Base-by-base conservation (phyloP, 2,888 invertebrate genomes). In the Brenthis daphne region DNA sequence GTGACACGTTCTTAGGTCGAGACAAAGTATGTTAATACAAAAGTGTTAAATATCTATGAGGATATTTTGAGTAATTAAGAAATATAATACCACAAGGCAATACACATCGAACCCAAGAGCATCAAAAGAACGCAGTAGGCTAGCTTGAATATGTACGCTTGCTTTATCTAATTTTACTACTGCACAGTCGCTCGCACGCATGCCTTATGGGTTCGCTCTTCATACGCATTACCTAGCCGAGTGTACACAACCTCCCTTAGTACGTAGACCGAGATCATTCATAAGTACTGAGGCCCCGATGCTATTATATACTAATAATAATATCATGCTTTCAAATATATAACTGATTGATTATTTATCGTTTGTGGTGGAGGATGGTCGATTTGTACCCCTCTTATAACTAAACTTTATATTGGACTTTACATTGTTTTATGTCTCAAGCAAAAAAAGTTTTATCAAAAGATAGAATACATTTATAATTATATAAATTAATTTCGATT, bases 111-210 rank as follows among this genome's bases (percentile, higher is more conserved):
- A 55, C 47, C 37, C 29, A n/a, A 56, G 29, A 64, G 47, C 55
- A 55, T 56, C 43, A 8, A 29, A 47, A 60, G 24, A 50, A 29
- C 60, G 60, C 50, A 50, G 29, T 60, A 50, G 60, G 60, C 60
- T 50, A 60, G 60, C 33, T 50, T 60, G 29, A 58, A 48, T 60
- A 60, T n/a, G 50, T 60, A 29, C 48, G 60, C 48, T 60, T 60
- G 60, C 60, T 60, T 60, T 60, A 29, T 72, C 56, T 65, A 47
- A 65, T 72, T 66, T 64, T 48, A 50, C n/a, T 53, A 64, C 50
- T 70, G 65, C 72, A 70, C 72, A 66, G 58, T 56, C 60, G 68
- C 72, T 56, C 60, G 68, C 72, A 66, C 73, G 70, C 73, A 73
- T 73, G 73, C 66, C 64, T 64, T 66, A 69, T 53, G 66, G 60